These are phyloP conservation scores for Phasianus colchicus DNA, from an alignment of 2,113 vertebrate species.

Conservation along the genomic window DNA sequence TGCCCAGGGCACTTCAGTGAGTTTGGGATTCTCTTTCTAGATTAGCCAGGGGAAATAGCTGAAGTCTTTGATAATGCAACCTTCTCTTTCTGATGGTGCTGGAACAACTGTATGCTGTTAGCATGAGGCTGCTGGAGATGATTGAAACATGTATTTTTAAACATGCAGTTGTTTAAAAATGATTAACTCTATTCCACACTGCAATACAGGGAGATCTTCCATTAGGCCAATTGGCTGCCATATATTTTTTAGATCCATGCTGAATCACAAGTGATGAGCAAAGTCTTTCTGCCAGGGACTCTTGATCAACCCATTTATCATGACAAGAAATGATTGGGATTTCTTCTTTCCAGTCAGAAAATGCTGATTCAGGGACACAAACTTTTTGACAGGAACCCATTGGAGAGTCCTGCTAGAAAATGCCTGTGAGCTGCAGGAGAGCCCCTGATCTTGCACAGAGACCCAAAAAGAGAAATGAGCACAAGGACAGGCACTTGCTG, in stretches of 20 bases:
- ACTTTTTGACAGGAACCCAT: neutral
- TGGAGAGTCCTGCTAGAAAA: neutral
- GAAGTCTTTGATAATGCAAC: slow-evolving; percentile 49
- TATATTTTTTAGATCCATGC: neutral
- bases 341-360: neutral
- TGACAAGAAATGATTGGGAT: accelerated
- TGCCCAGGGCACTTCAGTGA: slow-evolving; percentile 69
- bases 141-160: slow-evolving; percentile 42
- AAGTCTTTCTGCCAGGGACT: neutral
- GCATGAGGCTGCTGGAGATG: neutral
- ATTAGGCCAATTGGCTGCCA: neutral
- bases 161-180: neutral
- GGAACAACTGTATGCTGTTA: slow-evolving; percentile 20
- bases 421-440: neutral
- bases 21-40: slow-evolving; percentile 68
- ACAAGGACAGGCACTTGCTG: neutral
- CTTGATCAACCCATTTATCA: neutral
- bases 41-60: slow-evolving; percentile 62
- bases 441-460: neutral
- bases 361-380: neutral
- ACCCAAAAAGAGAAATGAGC: neutral
- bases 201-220: neutral
- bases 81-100: slow-evolving; percentile 39
- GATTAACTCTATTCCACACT: neutral
- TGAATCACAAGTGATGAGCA: neutral